Conservation (phyloP, 2,113 vertebrate genomes). For the Cyrtonyx montezumae region DNA sequence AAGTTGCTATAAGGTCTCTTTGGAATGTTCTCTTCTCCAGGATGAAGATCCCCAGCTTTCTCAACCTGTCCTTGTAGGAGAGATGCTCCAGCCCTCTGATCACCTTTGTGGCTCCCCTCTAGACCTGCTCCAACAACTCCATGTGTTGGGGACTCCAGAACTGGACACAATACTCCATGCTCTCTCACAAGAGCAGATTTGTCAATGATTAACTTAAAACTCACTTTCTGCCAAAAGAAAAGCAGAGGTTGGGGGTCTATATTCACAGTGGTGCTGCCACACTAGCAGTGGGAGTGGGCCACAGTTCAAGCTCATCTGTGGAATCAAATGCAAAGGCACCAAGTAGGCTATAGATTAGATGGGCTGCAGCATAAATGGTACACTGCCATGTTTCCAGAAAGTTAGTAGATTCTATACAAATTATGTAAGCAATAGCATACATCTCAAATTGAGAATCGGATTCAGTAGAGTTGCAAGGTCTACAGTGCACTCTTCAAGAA, state of each 20-base stretch:
- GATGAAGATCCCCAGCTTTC: too few species aligned
- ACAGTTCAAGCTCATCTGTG: not conserved
- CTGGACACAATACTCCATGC: too few species aligned
- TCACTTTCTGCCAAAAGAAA: not conserved
- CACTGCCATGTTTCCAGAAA: not conserved
- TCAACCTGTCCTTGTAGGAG: too few species aligned
- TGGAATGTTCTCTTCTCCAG: too few species aligned
- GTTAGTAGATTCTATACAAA: not conserved
- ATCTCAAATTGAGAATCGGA: not conserved
- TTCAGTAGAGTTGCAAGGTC: not conserved
- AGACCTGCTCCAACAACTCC: too few species aligned
- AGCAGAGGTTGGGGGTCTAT: not conserved
- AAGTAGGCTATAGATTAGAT: not conserved
- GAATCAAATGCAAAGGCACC: not conserved
- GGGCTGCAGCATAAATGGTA: not conserved
- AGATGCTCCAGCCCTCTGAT: too few species aligned
- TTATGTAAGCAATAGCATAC: not conserved
- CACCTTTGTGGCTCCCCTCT: too few species aligned
- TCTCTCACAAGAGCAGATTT: not conserved
- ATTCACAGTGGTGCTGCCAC: not conserved
- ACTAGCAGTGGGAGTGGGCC: accelerated
- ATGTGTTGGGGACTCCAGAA: too few species aligned
- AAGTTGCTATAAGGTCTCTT: too few species aligned
- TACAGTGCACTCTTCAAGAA: not conserved
- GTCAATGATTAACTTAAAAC: not conserved